These are phyloP conservation scores for Drosophila pseudoananassae DNA, from an alignment of 1,140 invertebrate genomes.

Conservation along the genomic window DNA sequence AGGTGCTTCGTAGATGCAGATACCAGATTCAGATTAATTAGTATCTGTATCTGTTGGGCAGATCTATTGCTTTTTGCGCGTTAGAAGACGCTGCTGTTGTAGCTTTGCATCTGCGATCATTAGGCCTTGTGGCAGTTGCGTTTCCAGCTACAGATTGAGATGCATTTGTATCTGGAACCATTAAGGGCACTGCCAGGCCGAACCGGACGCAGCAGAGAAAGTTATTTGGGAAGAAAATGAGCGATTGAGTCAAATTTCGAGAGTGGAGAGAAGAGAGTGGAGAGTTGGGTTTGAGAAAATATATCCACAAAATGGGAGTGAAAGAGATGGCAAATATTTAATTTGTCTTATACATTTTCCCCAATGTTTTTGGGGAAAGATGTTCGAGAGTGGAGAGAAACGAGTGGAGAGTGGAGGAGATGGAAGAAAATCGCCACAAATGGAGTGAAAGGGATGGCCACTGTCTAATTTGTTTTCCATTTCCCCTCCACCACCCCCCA, in stretches of 20 bases:
- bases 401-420: conserved; percentile 21
- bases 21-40: background rate
- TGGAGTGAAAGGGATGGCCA: conserved; percentile 17
- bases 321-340: background rate
- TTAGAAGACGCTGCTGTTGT: conserved; percentile 4
- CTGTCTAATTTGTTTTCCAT: conserved; percentile 58
- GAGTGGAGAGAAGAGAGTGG: background rate
- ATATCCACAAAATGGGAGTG: conserved; percentile 2
- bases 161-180: conserved; percentile 37
- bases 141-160: conserved; percentile 21
- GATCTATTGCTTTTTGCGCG: background rate
- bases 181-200: conserved; percentile 33
- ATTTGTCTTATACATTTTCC: too few species aligned
- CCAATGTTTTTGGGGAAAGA: too few species aligned
- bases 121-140: background rate
- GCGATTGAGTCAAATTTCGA: background rate
- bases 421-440: background rate
- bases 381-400: conserved; percentile 1
- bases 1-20: background rate
- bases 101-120: background rate
- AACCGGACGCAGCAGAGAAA: conserved; percentile 43
- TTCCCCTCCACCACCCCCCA: too few species aligned
- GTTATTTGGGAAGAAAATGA: conserved; percentile 52
- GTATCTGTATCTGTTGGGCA: background rate
- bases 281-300: background rate